Evolutionary conservation across 2,888 invertebrate genomes (phyloP).

Genomic region (Heliconius aoede): DNA sequence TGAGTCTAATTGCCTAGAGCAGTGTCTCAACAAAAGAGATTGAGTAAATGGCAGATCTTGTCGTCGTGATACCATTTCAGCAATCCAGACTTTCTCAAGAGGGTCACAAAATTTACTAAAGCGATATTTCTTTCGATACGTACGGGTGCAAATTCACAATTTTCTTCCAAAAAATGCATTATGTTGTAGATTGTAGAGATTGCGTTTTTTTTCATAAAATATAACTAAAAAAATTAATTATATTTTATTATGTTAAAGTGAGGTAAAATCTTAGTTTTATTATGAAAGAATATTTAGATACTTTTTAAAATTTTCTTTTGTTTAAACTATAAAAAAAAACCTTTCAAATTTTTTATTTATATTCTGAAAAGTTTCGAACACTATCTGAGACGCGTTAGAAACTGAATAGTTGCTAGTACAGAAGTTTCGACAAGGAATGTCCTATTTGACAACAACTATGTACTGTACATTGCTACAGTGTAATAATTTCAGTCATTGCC

Average conservation of each 20-base stretch:
- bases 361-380: slow-evolving; percentile 1
- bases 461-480: not conserved
- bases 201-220: not conserved
- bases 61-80: slow-evolving; percentile 34
- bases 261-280: not conserved
- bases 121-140: slow-evolving; percentile 14
- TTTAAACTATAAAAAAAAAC: not conserved
- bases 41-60: slow-evolving; percentile 30
- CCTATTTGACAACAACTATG: not conserved
- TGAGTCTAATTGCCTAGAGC: slow-evolving; percentile 28
- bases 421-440: slow-evolving; percentile 8
- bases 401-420: slow-evolving; percentile 16
- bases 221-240: not conserved
- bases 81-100: slow-evolving; percentile 30
- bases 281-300: not conserved
- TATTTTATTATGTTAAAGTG: no score
- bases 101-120: slow-evolving; percentile 27
- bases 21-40: slow-evolving; percentile 30
- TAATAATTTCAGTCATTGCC: slow-evolving; percentile 11
- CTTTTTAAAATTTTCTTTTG: not conserved
- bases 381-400: slow-evolving; percentile 3
- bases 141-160: not conserved
- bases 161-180: not conserved
- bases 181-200: not conserved
- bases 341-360: slow-evolving; percentile 4